Percentiles rank a stretch among this genome's conserved stretches.
Evolutionary conservation across 2,888 invertebrate species (phyloP).

Genomic region (Synergus laeviventris): DNA sequence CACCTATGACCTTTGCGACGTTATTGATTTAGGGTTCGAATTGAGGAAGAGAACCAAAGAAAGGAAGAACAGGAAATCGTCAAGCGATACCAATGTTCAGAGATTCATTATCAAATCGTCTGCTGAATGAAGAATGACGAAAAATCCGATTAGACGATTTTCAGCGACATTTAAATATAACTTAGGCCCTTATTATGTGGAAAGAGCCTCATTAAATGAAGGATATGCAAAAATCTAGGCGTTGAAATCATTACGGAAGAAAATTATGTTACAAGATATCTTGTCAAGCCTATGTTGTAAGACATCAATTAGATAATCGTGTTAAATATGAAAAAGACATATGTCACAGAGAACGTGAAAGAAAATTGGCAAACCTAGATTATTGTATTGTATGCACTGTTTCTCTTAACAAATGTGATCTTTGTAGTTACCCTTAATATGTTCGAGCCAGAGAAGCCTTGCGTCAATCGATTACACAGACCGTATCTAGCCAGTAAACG

Average conservation of each 20-base stretch:
- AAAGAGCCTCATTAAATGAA: not conserved
- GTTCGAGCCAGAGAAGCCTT: slow-evolving; percentile 12
- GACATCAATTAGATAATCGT: not conserved
- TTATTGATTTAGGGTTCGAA: slow-evolving; percentile 51
- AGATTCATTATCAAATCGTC: not conserved
- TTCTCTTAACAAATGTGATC: slow-evolving; percentile 1
- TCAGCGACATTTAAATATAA: not conserved
- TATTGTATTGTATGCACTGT: not conserved
- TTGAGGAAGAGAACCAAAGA: not conserved
- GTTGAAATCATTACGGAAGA: not conserved
- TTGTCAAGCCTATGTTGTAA: not conserved
- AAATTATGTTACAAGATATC: too few species aligned
- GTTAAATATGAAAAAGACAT: too few species aligned
- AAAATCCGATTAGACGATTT: not conserved
- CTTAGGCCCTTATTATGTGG: not conserved
- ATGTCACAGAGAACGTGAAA: not conserved
- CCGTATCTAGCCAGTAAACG: slow-evolving; percentile 15
- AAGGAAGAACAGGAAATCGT: not conserved
- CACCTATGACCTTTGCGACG: slow-evolving; percentile 50
- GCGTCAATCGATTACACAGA: slow-evolving; percentile 21
- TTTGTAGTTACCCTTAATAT: slow-evolving; percentile 8
- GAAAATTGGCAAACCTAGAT: not conserved
- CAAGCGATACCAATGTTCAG: not conserved
- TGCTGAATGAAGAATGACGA: not conserved
- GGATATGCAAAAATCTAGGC: not conserved